These are phyloP conservation scores for Bemisia tabaci DNA, from an alignment of 1,140 invertebrate genomes.

Conservation along the genomic window DNA sequence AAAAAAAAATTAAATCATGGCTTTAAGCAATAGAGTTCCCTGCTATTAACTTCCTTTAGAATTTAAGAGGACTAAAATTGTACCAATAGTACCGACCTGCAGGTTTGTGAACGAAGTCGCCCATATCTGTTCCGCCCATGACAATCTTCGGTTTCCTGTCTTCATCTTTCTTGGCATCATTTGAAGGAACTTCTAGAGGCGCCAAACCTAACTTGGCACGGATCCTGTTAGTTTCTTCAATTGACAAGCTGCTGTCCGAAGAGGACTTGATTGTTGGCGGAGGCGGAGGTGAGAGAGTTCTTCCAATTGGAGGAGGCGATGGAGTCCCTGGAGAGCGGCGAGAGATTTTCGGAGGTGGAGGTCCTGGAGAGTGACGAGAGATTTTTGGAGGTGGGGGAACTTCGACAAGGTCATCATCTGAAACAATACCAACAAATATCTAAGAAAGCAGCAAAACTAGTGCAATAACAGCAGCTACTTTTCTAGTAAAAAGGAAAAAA, in stretches of 20 bases:
- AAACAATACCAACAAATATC: slow-evolving; percentile 11
- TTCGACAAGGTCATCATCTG: slow-evolving; percentile 24
- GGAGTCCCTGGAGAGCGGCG: slow-evolving; percentile 21
- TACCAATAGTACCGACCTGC: too few relatives aligned
- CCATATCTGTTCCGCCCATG: slow-evolving; percentile 47
- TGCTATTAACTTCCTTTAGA: too few relatives aligned
- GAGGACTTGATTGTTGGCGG: slow-evolving; percentile 33
- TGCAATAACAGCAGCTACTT: slow-evolving; percentile 1
- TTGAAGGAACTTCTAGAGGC: slow-evolving; percentile 59
- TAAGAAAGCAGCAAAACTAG: neutral
- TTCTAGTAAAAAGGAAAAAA: neutral
- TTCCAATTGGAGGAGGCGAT: slow-evolving; percentile 14
- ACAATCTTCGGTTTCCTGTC: slow-evolving; percentile 12
- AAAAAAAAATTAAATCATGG: too few relatives aligned
- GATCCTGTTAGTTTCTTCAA: slow-evolving; percentile 84
- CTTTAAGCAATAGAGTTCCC: too few relatives aligned
- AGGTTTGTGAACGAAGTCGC: slow-evolving; percentile 87
- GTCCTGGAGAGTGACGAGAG: slow-evolving; percentile 22
- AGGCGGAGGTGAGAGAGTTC: slow-evolving; percentile 22
- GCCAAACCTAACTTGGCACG: slow-evolving; percentile 87
- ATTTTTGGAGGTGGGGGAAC: slow-evolving; percentile 27
- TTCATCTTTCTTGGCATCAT: slow-evolving; percentile 13
- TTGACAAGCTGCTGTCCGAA: slow-evolving; percentile 50
- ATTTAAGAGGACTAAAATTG: too few relatives aligned
- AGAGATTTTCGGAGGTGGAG: slow-evolving; percentile 26